Base-by-base conservation (phyloP, 2,113 vertebrate species). In the Australoheros scitulus region DNA sequence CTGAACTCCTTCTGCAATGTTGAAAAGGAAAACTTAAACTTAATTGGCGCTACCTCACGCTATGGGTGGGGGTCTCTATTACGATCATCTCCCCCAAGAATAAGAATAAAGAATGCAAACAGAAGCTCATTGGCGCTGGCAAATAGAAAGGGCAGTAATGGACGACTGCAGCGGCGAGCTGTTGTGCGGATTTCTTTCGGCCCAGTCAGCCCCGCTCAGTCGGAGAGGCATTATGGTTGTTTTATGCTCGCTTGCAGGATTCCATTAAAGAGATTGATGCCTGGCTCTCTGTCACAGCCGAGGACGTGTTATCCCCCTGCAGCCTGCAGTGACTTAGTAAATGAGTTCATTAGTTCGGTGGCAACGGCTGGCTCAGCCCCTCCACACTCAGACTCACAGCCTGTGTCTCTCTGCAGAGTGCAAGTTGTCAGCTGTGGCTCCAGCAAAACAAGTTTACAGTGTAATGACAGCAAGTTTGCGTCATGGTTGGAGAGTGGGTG, bases 191-290 rank as follows among this genome's bases (percentile, higher is more conserved):
- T 86, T 89, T 79, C 84, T 83, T 43, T 72, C 20, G 68, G 87
- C 88, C 85, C 79, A 56, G 88, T 88, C 85, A 32, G 87, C 82
- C 80, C 68, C 9, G 88, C 92, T 88, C 87, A 80, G 86, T 78
- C 63, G 36, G 80, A 85, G 85, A 87, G 80, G 89, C 84, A 93
- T 93, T 92, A 91, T 83, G 88, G 72, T 79, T 89, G 89, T 92
- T 93, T 93, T 90, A 94, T 91, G 85, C 78, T 89, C 80, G 79
- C 90, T 94, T 78, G 82, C 91, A 92, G 94, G 93, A 90, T 94
- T 94, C 91, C 93, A 96, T 95, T 94, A 95, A 89, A 92, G 87
- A 94, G 94, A 95, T 93, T 93, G 95, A 94, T 95, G 93, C 80
- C 81, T 79, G 88, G 89, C 89, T 89, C 85, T 90, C 89, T 90